Conservation (phyloP, 2,797 vertebrate species). For the Notolepis coatsorum region DNA sequence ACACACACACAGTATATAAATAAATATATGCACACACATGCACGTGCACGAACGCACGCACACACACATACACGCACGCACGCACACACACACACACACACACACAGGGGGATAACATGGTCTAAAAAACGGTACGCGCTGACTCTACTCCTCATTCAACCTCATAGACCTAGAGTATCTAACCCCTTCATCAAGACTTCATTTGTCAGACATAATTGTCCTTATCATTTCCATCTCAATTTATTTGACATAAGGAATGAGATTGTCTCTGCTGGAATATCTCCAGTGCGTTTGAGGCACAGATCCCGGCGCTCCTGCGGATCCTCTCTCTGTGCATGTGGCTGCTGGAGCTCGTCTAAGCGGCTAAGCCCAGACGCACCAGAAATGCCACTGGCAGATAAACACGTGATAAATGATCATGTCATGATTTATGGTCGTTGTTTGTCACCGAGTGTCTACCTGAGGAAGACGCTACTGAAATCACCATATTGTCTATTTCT, state of each 20-base stretch:
- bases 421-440: conserved; percentile 47
- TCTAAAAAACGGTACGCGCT: too few species aligned
- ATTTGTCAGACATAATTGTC: not conserved
- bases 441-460: conserved; percentile 26
- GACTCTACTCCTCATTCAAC: too few species aligned
- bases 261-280: not conserved
- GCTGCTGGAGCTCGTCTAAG: not conserved
- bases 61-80: not conserved
- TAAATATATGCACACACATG: not conserved
- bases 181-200: too few species aligned
- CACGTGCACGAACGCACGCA: not conserved
- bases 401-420: conserved; percentile 57
- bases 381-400: conserved; percentile 27
- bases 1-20: not conserved
- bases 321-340: too few species aligned
- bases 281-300: not conserved
- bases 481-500: not conserved
- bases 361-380: not conserved
- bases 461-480: conserved; percentile 28
- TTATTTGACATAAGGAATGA: not conserved
- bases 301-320: conserved; percentile 13
- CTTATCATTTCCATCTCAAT: not conserved
- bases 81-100: not conserved
- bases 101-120: not conserved
- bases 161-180: too few species aligned